Evolutionary conservation across 2,113 vertebrate genomes (phyloP), one percentile per base, ranked within the genome.

Genomic region (Pangasianodon hypophthalmus): DNA sequence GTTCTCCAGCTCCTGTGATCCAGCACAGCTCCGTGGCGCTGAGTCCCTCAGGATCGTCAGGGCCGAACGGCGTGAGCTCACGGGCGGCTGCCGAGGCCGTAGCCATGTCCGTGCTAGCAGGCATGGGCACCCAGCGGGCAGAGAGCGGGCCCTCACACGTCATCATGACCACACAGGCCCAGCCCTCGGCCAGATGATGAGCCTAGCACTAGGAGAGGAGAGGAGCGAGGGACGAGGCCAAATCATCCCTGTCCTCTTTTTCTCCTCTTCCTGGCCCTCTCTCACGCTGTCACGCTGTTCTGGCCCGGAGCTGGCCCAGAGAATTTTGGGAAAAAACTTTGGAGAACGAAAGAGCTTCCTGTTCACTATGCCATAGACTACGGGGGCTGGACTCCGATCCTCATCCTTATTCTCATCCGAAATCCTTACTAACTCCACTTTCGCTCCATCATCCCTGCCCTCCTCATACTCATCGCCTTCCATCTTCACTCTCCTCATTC

Each of bases 161-260:
- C 91, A 95, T 95, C 95, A 93, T 97, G 96, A 96, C 98, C 79
- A 96, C 98, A 97, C 98, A 99, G 95, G 97, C 98, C 37, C 98
- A 99, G 92, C 96, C 97, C 92, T 97, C 97, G 3, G 97, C 96
- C 95, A 99, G 98, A 99, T 99, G 98, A 99, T 99, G 96, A 95
- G 95, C 92, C 87, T 92, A 93, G 58, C 71, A 32, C 69, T 41
- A 83, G 88, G 92, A 88, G 86, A 91, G 91, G 91, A 92, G 87
- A 84, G 79, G 86, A 91, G 29, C 7, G 77, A 75, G 9, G 85
- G 89, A 81, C 10, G 32, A 88, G 71, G 64, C 87, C 54, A 64
- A 44, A 90, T 83, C 87, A 90, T 90, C 87, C 54, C 44, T 88
- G 89, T 86, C 91, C 84, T 90, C 81, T 21, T 88, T 50, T 58